These are phyloP conservation scores for Gari tellinella DNA, from an alignment of 2,888 invertebrate species.

Conservation along the genomic window DNA sequence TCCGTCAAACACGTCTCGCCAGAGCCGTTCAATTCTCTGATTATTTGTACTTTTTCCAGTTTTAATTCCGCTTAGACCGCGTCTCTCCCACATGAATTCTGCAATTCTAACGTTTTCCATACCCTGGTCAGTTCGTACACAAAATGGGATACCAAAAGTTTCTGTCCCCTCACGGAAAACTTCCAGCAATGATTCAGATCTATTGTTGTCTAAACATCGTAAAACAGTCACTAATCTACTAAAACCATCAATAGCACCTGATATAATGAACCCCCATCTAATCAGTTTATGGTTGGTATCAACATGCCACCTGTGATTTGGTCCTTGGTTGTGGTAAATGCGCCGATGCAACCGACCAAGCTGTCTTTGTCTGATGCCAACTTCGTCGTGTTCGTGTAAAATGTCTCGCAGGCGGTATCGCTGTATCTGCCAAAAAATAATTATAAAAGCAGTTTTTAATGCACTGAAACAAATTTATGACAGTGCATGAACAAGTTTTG, in stretches of 20 bases:
- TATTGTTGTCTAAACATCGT: slow-evolving; percentile 32
- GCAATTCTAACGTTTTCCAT: slow-evolving; percentile 37
- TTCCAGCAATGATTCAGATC: slow-evolving; percentile 17
- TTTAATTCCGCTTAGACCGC: slow-evolving; percentile 20
- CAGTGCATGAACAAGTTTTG: too few relatives aligned
- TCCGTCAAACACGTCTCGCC: slow-evolving; percentile 36
- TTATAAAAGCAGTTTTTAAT: too few relatives aligned
- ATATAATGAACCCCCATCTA: slow-evolving; percentile 38
- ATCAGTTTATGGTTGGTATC: slow-evolving; percentile 48
- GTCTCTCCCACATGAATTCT: slow-evolving; percentile 17
- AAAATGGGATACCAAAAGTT: slow-evolving; percentile 14
- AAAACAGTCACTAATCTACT: slow-evolving; percentile 23
- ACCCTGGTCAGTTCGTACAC: slow-evolving; percentile 24
- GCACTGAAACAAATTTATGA: too few relatives aligned
- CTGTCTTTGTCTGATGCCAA: slow-evolving; percentile 1
- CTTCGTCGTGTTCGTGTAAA: too few relatives aligned
- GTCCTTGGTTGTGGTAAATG: slow-evolving; percentile 21
- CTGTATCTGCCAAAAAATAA: slow-evolving; percentile 8
- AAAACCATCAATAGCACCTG: slow-evolving; percentile 36
- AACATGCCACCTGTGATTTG: slow-evolving; percentile 40
- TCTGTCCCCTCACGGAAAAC: slow-evolving; percentile 8
- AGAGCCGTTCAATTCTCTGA: slow-evolving; percentile 33
- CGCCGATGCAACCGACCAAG: slow-evolving; percentile 23
- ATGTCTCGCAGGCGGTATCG: not conserved
- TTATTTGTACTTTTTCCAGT: slow-evolving; percentile 42